Evolutionary conservation across 1,140 invertebrate genomes (phyloP), one percentile per base, ranked within the genome.

Genomic region (Aphaenogaster rudis): DNA sequence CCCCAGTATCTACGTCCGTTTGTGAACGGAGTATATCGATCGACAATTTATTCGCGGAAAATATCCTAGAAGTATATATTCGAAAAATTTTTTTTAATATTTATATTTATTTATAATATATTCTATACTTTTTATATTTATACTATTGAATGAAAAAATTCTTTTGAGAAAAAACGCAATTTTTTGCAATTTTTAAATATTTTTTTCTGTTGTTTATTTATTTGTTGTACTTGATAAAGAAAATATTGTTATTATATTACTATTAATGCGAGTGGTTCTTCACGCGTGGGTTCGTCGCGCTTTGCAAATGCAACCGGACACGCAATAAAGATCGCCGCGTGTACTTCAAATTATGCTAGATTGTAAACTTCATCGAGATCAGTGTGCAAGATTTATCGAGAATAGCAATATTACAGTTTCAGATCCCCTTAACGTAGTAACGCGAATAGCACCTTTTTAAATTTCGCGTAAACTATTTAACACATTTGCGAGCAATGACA

Each of bases 361-460:
- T 66, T 67, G 28, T 82, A 81, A 81, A 81, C 28, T 15, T 59
- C 54, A 36, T 39, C 13, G 69, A 84, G 54, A 84, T 84, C 80
- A 39, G 28, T 61, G 79, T 81, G 80, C 80, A 84, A 45, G 72
- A 61, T 84, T 61, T 50, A 74, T 61, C 54, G 52, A 84, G 33
- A 63, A 84, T 84, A 74, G 69, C 54, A 76, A 61, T 74, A 84
- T 59, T 74, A 61, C 69, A 48, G 21, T 72, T 81, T 72, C 79
- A 54, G 50, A 74, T 63, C 28, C 54, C 21, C 39, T 45, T 48
- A 66, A 69, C 36, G 80, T 74, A 84, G 54, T 11, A 48, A 50
- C 69, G 54, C 80, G 54, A 61, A 84, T 50, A 84, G 69, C 8
- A 61, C 45, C 76, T 61, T 76, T 63, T 57, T 61, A 48, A 76